Conservation (phyloP, 2,888 invertebrate genomes). For the Drosophila putrida region DNA sequence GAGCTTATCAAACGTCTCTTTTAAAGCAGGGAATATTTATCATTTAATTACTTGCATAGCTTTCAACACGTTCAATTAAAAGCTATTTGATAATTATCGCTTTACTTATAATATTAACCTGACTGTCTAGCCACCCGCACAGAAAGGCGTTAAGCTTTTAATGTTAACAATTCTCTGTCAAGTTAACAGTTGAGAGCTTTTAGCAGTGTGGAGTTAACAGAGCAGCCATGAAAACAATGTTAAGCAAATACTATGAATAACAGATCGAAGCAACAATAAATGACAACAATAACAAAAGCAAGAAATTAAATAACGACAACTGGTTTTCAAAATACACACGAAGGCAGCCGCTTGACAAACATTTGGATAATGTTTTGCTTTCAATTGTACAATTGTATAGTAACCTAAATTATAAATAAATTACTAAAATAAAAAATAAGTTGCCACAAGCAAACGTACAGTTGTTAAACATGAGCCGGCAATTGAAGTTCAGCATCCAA, state of each 20-base stretch:
- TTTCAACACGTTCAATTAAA: neutral
- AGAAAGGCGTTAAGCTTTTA: neutral
- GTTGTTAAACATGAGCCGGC: slow-evolving; percentile 62
- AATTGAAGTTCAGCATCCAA: slow-evolving; percentile 63
- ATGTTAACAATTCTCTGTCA: neutral
- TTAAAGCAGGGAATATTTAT: neutral
- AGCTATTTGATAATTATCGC: slow-evolving; percentile 6
- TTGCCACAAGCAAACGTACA: slow-evolving; percentile 24
- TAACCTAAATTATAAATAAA: slow-evolving; percentile 69
- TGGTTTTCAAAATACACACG: slow-evolving; percentile 59
- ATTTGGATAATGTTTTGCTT: slow-evolving; percentile 52
- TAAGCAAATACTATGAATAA: slow-evolving; percentile 57
- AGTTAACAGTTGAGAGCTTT: neutral
- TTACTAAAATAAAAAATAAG: slow-evolving; percentile 27
- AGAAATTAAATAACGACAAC: slow-evolving; percentile 51
- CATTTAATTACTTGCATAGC: neutral
- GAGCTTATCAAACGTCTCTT: neutral
- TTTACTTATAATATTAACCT: neutral
- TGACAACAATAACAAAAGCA: slow-evolving; percentile 26
- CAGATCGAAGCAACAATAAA: slow-evolving; percentile 17
- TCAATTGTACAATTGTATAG: slow-evolving; percentile 63
- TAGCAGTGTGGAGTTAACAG: slow-evolving; percentile 1
- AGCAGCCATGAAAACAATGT: slow-evolving; percentile 72
- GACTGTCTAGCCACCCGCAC: neutral
- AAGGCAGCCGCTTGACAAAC: slow-evolving; percentile 44